Base-by-base conservation (phyloP, 1,140 invertebrate genomes). In the Magallana gigas region DNA sequence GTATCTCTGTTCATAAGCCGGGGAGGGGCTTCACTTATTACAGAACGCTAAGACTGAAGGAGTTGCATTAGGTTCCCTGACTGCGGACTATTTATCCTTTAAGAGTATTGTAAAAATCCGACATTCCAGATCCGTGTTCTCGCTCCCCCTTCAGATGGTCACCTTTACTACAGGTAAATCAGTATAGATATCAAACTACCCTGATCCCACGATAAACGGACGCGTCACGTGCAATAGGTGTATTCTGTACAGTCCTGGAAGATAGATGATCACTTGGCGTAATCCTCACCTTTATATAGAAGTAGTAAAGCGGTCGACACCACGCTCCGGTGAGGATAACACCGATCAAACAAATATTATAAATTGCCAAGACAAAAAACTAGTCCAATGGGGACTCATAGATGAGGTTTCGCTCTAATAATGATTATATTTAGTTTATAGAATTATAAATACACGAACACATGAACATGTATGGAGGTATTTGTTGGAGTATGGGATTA, bases 1-100 rank as follows among this genome's bases (percentile, higher is more conserved):
- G 23, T 76, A 18, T 11, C 68, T 76, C 68, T 29, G 23, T 29
- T 76, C 68, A 76, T 76, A 76, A 76, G 68, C 68, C 23, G 23
- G 36, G 7, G 36, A 36, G 23, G 11, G 23, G 14, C 36, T 29
- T 23, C 23, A 29, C 23, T 12, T 36, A 9, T 76, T 9, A 29
- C 36, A 12, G 29, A 29, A 29, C 36, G 11, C 11, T 71, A 18
- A 71, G 18, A 48, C 36, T 23, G 68, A 76, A 29, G 68, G 68
- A 76, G 23, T 7, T 29, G 68, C 68, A 76, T 76, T 76, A 36
- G 36, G 36, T 29, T 76, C 36, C 14, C 23, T 4, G 60, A 29
- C 7, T 8, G 23, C 36, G 11, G 23, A 76, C 11, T 76, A 18
- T n/a, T n/a, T 62, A n/a, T 62, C 36, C 68, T 76, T 76, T 48